Conservation (phyloP, 2,113 vertebrate species). For the Pogona vitticeps region DNA sequence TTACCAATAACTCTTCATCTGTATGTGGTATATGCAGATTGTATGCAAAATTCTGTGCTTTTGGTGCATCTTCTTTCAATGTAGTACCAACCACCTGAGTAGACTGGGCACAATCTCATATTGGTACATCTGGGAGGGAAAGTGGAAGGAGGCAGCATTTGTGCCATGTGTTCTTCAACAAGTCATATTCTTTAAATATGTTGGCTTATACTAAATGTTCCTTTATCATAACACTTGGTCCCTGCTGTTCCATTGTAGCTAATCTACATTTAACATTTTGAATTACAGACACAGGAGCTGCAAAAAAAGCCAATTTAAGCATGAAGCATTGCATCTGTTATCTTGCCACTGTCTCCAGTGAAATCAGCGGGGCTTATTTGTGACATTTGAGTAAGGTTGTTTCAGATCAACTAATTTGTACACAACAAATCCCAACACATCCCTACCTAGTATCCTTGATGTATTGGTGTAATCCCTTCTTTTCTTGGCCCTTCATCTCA, state of each 20-base stretch:
- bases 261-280: not conserved
- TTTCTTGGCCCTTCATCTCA: not conserved
- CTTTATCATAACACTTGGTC: not conserved
- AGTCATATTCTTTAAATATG: not conserved
- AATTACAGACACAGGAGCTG: not conserved
- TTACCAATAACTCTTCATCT: too few species aligned
- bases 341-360: not conserved
- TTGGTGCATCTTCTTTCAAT: not conserved
- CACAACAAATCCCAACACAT: not conserved
- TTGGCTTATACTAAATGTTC: not conserved
- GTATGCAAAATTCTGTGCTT: not conserved
- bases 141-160: not conserved
- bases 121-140: not conserved
- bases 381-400: conserved; percentile 2
- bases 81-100: not conserved
- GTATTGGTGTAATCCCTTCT: not conserved
- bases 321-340: not conserved
- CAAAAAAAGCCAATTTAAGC: not conserved
- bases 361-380: conserved; percentile 15
- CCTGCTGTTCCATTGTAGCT: not conserved
- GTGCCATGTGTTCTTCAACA: not conserved
- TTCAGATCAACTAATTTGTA: conserved; percentile 2
- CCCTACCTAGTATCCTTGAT: not conserved
- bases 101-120: not conserved
- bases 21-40: too few species aligned